A percentile compares a stretch with the other conserved stretches of the same genome.
Conservation (phyloP, 2,113 vertebrate genomes). For the Salvator merianae region DNA sequence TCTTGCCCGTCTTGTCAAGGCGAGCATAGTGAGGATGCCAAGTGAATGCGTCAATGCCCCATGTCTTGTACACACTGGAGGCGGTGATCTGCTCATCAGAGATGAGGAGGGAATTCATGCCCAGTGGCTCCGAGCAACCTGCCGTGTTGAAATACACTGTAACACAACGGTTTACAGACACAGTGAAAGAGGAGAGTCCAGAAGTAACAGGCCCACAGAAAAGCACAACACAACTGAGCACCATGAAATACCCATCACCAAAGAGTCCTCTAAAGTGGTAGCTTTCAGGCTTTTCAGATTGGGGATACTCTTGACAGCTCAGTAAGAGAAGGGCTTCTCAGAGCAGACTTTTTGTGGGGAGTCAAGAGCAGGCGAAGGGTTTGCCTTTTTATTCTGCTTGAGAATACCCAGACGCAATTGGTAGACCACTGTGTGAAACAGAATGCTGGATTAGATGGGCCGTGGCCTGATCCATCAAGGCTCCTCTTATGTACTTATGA, state of each 20-base stretch:
- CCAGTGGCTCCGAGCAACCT: conserved; percentile 91
- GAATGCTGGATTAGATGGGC: too few species aligned
- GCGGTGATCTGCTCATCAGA: conserved; percentile 86
- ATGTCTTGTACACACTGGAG: conserved; percentile 89
- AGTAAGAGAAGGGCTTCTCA: too few species aligned
- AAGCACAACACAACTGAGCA: background rate
- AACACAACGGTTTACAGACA: conserved; percentile 65
- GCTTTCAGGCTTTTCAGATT: background rate
- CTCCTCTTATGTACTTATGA: too few species aligned
- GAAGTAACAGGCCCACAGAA: background rate
- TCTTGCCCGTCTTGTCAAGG: conserved; percentile 91
- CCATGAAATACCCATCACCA: background rate
- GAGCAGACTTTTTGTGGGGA: too few species aligned
- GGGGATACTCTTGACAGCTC: too few species aligned
- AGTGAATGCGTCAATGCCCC: conserved; percentile 88
- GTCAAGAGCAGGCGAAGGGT: too few species aligned
- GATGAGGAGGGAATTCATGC: conserved; percentile 88
- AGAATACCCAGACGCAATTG: too few species aligned
- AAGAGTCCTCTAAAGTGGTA: background rate
- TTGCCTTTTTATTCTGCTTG: too few species aligned
- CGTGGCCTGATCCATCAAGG: too few species aligned
- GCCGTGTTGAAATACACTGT: conserved; percentile 85
- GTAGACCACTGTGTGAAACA: too few species aligned
- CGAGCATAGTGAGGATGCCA: conserved; percentile 90
- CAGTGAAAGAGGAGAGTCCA: conserved; percentile 58